Percentiles rank a stretch among this genome's conserved stretches.
These are phyloP conservation scores for Candidula unifasciata DNA, from an alignment of 2,888 invertebrate species.

Conservation along the genomic window DNA sequence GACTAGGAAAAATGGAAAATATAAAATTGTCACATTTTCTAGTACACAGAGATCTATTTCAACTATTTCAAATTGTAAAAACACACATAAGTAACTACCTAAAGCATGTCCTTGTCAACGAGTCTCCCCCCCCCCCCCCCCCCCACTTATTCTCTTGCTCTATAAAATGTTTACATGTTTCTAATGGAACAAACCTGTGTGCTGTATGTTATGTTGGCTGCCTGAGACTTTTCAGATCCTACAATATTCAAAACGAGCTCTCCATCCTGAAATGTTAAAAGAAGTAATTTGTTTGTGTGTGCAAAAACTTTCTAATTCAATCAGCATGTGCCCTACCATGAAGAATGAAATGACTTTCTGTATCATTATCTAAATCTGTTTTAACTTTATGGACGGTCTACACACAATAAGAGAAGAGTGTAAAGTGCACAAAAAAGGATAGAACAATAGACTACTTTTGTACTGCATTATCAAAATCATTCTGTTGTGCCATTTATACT, in stretches of 20 bases:
- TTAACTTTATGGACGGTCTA: too few species aligned
- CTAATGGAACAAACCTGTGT: slow-evolving; percentile 38
- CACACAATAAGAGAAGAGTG: too few species aligned
- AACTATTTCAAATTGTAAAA: neutral
- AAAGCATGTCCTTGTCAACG: neutral
- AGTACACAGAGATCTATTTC: too few species aligned
- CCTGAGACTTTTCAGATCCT: slow-evolving; percentile 40
- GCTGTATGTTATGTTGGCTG: slow-evolving; percentile 44
- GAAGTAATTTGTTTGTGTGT: neutral
- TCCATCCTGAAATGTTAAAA: slow-evolving; percentile 43
- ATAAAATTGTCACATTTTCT: too few species aligned
- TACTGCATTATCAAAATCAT: too few species aligned
- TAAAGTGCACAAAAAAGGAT: too few species aligned
- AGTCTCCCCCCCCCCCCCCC: too few species aligned
- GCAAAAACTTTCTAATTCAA: neutral
- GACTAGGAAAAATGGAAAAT: too few species aligned
- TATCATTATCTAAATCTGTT: too few species aligned
- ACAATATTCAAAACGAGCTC: slow-evolving; percentile 48
- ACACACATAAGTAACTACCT: neutral
- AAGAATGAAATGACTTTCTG: neutral
- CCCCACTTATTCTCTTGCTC: too few species aligned
- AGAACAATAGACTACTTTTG: too few species aligned
- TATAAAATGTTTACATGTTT: neutral
- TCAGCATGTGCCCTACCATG: neutral
- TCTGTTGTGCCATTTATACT: too few species aligned